Base-by-base conservation (phyloP, 2,113 vertebrate species). In the Eonycteris spelaea region DNA sequence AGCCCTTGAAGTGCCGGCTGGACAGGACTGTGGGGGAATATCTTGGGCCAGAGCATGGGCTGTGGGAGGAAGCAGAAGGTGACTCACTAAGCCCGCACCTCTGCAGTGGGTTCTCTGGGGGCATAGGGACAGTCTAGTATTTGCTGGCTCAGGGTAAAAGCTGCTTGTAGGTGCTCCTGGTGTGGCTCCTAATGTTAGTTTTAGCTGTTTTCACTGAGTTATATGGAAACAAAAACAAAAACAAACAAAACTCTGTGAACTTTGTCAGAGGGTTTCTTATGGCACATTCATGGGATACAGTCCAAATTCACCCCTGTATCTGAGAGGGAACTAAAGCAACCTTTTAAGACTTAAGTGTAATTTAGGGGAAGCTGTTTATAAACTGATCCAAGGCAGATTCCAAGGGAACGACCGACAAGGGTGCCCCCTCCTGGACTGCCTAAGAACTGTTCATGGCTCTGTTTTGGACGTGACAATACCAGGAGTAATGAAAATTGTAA, bases 1-100 rank as follows among this genome's bases (percentile, higher is more conserved):
- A 55, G 59, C 38, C 7, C 33, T 83, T 11, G 24, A 21, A 0
- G 19, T n/a, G 55, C 45, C 43, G 21, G 3, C 18, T 6, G 26
- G 19, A 4, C 13, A 67, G 70, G 59, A 38, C 43, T 1, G 0
- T 6, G 24, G 33, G 43, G 40, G 0, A 14, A 26, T 51, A 12
- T 11, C 38, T 15, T 24, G 9, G 38, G 4, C 51, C 7, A 26
- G 16, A 28, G 7, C 19, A 10, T 3, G 43, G 35, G 55, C 43
- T 0, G 1, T 18, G 65, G 74, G 65, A 91, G 55, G 55, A 43
- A 55, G 88, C 45, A 14, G 10, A 22, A 35, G 48, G 38, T 28
- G 30, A 18, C 53, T 71, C 3, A 3, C 26, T 28, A 40, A 61
- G 40, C 3, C 24, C 26, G 67, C 48, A 30, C 2, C 30, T 74